Conservation (phyloP, 2,113 vertebrate genomes). For the Elachura formosa region DNA sequence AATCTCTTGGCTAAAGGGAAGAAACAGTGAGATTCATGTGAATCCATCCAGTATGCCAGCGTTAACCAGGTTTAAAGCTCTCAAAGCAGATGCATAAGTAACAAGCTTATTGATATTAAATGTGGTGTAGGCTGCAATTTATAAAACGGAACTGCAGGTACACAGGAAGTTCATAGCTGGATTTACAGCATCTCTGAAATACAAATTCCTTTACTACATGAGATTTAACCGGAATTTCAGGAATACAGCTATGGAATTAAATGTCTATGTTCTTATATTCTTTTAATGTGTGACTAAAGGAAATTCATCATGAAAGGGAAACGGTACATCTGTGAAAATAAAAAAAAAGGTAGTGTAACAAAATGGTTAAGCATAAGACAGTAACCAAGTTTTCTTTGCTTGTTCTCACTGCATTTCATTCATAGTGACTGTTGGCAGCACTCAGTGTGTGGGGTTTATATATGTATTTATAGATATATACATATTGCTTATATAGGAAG, state of each 20-base stretch:
- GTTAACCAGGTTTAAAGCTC: background rate
- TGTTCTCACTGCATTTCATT: conserved; percentile 64
- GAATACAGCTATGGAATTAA: background rate
- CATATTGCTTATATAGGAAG: conserved; percentile 38
- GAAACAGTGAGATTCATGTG: background rate
- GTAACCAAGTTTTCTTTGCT: conserved; percentile 31
- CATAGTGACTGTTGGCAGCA: conserved; percentile 53
- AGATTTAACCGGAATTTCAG: background rate
- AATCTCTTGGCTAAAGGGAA: background rate
- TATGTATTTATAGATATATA: conserved; percentile 52
- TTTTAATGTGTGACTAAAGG: background rate
- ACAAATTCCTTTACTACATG: background rate
- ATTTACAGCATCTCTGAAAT: background rate
- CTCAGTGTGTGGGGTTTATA: conserved; percentile 41
- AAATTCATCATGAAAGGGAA: background rate
- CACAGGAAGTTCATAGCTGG: background rate
- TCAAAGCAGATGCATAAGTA: background rate
- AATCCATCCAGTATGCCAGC: background rate
- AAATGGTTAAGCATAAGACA: conserved; percentile 48
- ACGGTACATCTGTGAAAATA: background rate
- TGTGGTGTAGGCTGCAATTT: background rate
- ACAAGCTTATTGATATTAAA: background rate
- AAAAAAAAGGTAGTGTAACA: background rate
- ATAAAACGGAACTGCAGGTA: background rate
- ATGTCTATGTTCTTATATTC: background rate